Percentiles rank a stretch among this genome's conserved stretches.
Evolutionary conservation across 2,888 invertebrate genomes (phyloP).

Genomic region (Rhagophthalmus giganteus): DNA sequence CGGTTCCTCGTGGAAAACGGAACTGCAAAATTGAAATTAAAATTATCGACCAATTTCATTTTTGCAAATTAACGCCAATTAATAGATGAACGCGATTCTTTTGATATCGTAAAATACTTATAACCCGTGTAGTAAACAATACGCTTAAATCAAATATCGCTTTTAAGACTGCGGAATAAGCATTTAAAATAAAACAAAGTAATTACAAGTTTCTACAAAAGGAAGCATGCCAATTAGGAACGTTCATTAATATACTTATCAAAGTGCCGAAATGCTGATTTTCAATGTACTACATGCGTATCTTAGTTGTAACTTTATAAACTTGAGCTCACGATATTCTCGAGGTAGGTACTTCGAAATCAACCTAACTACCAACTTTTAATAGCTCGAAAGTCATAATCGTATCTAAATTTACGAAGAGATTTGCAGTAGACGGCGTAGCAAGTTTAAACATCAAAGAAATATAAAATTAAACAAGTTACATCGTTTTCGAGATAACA

Average conservation of each 20-base stretch:
- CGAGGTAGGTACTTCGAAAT: neutral
- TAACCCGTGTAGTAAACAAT: too few relatives aligned
- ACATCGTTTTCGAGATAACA: too few relatives aligned
- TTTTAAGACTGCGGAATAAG: too few relatives aligned
- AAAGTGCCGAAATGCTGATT: neutral
- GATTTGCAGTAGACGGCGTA: neutral
- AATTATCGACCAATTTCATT: too few relatives aligned
- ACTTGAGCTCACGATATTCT: neutral
- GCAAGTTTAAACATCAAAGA: too few relatives aligned
- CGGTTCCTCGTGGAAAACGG: too few relatives aligned
- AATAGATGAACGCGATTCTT: too few relatives aligned
- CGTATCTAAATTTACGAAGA: neutral
- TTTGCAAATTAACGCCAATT: too few relatives aligned
- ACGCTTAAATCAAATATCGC: too few relatives aligned
- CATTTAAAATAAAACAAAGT: neutral
- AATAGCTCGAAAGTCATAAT: neutral
- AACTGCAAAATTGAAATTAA: too few relatives aligned
- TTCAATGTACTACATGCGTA: neutral
- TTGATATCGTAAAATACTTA: too few relatives aligned
- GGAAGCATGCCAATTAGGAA: neutral
- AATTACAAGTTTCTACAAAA: neutral
- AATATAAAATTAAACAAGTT: too few relatives aligned
- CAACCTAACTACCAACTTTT: neutral
- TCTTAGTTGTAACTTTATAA: neutral
- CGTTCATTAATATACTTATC: neutral